Conservation (phyloP, 2,888 invertebrate genomes). For the Ditula angustiorana region DNA sequence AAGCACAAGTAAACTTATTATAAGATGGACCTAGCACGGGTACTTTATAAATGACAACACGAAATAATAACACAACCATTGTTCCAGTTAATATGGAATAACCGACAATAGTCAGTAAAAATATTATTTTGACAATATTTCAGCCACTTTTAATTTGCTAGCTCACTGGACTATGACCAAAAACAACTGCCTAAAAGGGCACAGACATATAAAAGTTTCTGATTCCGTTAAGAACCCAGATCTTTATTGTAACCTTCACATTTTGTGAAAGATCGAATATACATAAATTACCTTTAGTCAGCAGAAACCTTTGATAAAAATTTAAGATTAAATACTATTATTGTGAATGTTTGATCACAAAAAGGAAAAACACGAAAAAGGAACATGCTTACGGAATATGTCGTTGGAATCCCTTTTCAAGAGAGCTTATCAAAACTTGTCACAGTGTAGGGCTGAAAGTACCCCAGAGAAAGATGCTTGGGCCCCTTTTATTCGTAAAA, state of each 20-base stretch:
- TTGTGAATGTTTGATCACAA: constrained; percentile 27
- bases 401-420: constrained; percentile 44
- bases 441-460: constrained; percentile 37
- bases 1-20: too few relatives aligned
- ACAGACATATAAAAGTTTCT: neutral
- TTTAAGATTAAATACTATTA: constrained; percentile 19
- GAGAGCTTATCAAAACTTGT: constrained; percentile 44
- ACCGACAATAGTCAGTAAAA: too few relatives aligned
- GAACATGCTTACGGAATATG: constrained; percentile 16
- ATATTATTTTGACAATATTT: too few relatives aligned
- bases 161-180: too few relatives aligned
- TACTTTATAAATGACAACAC: too few relatives aligned
- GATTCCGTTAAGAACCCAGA: constrained; percentile 10
- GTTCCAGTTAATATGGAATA: too few relatives aligned
- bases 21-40: too few relatives aligned
- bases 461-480: constrained; percentile 17
- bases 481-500: neutral
- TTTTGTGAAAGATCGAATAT: constrained; percentile 19
- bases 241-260: constrained; percentile 5
- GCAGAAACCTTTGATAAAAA: constrained; percentile 20
- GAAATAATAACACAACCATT: too few relatives aligned
- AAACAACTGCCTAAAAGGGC: constrained; percentile 19
- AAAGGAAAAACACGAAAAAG: constrained; percentile 40
- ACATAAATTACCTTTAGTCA: constrained; percentile 20
- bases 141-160: too few relatives aligned